Conservation (phyloP, 2,888 invertebrate genomes). For the Chalcis sispes region DNA sequence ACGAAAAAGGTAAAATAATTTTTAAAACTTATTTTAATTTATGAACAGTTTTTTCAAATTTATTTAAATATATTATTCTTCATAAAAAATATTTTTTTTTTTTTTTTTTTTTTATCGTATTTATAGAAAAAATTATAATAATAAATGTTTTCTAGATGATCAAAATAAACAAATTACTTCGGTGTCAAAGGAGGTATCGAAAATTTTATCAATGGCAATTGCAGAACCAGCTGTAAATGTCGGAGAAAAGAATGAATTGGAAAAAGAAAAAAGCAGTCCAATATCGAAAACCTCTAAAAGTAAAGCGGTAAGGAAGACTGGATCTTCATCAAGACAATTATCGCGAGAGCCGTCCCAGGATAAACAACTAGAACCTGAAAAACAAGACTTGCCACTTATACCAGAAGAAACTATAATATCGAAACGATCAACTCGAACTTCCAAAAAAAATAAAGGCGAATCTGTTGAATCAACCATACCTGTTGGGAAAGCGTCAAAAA, state of each 20-base stretch:
- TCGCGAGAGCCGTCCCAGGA: conserved; percentile 12
- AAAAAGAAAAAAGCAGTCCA: not conserved
- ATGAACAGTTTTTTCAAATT: too few relatives aligned
- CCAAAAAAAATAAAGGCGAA: conserved; percentile 16
- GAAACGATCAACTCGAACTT: conserved; percentile 6
- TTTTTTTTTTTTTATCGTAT: too few relatives aligned
- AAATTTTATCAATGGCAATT: conserved; percentile 8
- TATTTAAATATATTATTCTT: too few relatives aligned
- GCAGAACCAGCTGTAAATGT: not conserved
- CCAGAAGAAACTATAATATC: not conserved
- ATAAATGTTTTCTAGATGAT: conserved; percentile 8
- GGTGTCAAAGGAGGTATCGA: conserved; percentile 31
- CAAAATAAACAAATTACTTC: conserved; percentile 28
- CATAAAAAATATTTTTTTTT: too few relatives aligned
- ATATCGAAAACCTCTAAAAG: not conserved
- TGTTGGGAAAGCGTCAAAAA: conserved; percentile 3
- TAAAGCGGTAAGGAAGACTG: not conserved
- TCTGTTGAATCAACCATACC: not conserved
- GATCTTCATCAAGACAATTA: not conserved
- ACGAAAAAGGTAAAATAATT: too few relatives aligned
- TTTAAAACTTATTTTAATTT: too few relatives aligned
- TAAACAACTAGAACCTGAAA: not conserved
- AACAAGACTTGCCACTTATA: not conserved
- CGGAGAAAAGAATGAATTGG: not conserved
- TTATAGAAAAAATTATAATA: not conserved